Base-by-base conservation (phyloP, 1,140 invertebrate genomes). In the Agrilus planipennis region DNA sequence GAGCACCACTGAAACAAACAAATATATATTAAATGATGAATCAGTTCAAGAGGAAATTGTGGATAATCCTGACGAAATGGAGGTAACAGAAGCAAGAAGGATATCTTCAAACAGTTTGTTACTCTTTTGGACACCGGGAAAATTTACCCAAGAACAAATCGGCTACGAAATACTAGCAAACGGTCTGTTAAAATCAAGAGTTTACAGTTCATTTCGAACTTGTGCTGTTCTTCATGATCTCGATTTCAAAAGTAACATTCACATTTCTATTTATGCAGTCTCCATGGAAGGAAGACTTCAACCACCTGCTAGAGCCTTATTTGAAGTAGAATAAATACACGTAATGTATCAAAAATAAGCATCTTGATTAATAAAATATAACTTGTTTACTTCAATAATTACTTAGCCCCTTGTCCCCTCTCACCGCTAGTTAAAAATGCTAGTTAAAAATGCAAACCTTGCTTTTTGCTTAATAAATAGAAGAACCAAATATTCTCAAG, bases 151-250 rank as follows among this genome's bases (percentile, higher is more conserved):
- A 36, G n/a, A 35, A 12, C 30, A 53, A 3, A 44, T 29, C 14
- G 53, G 53, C 1, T 55, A 55, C 29, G 53, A 55, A 25, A 46
- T 55, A 11, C 44, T 38, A 17, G 44, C 53, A 3, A 46, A 55
- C 18, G 50, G 49, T 1, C 17, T 48, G 4, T 12, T 53, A 11
- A 42, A 49, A 14, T 51, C 53, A 2, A 46, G 49, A 16, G 50
- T 55, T 4, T 47, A 45, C 45, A 53, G 51, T 35, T 45, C 41
- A 0, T 35, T 35, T 25, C 41, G 53, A 35, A 55, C 49, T 2
- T 53, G 49, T 5, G 51, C 53, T 10, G 47, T 55, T 45, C 41
- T 55, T 16, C 46, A 51, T 25, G 47, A 42, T n/a, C 28, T 55
- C 7, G 43, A 49, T 14, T 21, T 49, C 6, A 43, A 45, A 7